Conservation (phyloP, 2,797 vertebrate genomes). For the Cirrhinus mrigala region DNA sequence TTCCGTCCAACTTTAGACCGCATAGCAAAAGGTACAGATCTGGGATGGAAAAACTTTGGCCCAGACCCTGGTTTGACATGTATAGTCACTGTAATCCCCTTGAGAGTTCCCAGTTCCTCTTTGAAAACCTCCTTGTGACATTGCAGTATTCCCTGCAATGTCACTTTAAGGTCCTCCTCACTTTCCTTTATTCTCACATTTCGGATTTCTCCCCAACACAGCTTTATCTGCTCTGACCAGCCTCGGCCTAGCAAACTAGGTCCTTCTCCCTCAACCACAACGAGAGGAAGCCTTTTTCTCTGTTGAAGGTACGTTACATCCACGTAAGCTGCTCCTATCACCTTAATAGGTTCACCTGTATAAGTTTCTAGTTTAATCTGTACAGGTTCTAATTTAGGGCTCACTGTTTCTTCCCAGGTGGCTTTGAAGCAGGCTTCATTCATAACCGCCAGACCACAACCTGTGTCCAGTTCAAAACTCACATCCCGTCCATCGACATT, state of each 20-base stretch:
- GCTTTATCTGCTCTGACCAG: constrained; percentile 23
- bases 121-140: constrained; percentile 25
- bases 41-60: background rate
- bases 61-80: background rate
- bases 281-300: background rate
- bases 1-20: background rate
- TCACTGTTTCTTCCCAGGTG: background rate
- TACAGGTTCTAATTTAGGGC: constrained; percentile 38
- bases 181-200: background rate
- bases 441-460: constrained; percentile 39
- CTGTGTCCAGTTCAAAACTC: constrained; percentile 31
- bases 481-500: no score
- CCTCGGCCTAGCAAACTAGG: background rate
- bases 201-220: constrained; percentile 12
- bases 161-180: background rate
- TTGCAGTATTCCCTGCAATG: constrained; percentile 6
- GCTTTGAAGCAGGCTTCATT: background rate
- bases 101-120: constrained; percentile 24
- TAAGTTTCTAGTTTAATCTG: constrained; percentile 1
- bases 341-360: background rate
- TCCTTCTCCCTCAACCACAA: no score
- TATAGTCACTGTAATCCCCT: constrained; percentile 2
- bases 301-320: constrained; percentile 27
- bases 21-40: constrained; percentile 29
- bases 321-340: constrained; percentile 18